Base-by-base conservation (phyloP, 2,113 vertebrate species). In the Pedionomus torquatus region DNA sequence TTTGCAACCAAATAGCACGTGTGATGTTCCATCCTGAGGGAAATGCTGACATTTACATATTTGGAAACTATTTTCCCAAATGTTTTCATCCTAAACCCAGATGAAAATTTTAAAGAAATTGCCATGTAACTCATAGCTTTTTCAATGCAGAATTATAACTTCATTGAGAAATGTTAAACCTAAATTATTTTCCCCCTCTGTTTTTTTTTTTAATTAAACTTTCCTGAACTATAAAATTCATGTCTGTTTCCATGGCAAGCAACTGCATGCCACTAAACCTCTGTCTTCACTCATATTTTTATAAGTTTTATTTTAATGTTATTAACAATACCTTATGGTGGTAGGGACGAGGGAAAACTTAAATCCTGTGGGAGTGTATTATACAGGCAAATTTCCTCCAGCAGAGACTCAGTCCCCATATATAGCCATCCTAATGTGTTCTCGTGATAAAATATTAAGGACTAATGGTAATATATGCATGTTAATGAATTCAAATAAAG, bases 401-500 rank as follows among this genome's bases (percentile, higher is more conserved):
- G 20, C 20, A 81, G 76, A 87, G 41, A 24, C 13, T 81, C 46
- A 52, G 7, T 44, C 65, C 52, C 61, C 24, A 25, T 75, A 87
- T 71, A 91, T 13, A 91, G 35, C 13, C 35, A 75, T 44, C 39
- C 66, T 91, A 94, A 95, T 89, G 21, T 78, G 55, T 89, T 92
- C 58, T 71, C 26, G 71, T 10, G 35, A 78, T 89, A 96, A 95
- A 96, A 95, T 92, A 94, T 91, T 91, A 89, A 87, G 39, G 57
- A 93, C 84, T 89, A 94, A 94, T 79, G 39, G 69, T 68, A 95
- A 95, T 89, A 87, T 78, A 82, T 93, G 33, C 43, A 91, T 94
- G 91, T 60, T 94, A 96, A 95, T 87, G 18, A n/a, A 93, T 87
- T 94, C 83, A 97, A 84, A 89, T 92, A 83, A 92, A 82, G 77